phyloP scores from a whole-genome alignment of 1,140 invertebrate genomes.

The Andricus grossulariae region DNA sequence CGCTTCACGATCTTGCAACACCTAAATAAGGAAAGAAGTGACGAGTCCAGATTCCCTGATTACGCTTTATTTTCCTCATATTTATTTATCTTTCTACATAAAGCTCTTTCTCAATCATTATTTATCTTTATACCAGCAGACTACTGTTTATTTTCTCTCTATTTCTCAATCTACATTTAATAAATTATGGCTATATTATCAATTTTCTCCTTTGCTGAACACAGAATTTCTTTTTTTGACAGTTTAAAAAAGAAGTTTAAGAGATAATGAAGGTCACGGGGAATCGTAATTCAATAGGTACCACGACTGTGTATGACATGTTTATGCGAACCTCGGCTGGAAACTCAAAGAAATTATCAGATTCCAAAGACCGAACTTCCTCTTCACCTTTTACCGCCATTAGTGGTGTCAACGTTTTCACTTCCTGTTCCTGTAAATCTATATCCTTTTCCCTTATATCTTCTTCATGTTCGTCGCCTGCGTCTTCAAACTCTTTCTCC shows the following conservation, averaged over 20 bases:
- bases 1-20: conserved; percentile 42
- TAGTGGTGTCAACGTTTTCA: background rate
- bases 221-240: background rate
- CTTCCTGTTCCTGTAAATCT: background rate
- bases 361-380: conserved; percentile 35
- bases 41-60: conserved; percentile 8
- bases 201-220: too few relatives aligned
- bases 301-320: conserved; percentile 54
- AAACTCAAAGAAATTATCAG: conserved; percentile 53
- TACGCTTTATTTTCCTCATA: background rate
- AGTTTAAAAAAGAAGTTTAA: background rate
- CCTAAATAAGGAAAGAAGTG: conserved; percentile 19
- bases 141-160: too few relatives aligned
- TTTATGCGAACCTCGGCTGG: conserved; percentile 59
- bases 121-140: too few relatives aligned
- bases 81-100: background rate
- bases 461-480: too few relatives aligned
- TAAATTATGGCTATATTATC: too few relatives aligned
- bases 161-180: too few relatives aligned
- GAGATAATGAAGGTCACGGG: conserved; percentile 55
- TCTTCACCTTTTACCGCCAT: conserved; percentile 45
- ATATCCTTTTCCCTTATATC: too few relatives aligned
- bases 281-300: conserved; percentile 51
- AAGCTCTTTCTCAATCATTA: too few relatives aligned
- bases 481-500: too few relatives aligned